These are phyloP conservation scores for Drosophila mojavensis DNA, from an alignment of 1,140 invertebrate species.

Conservation along the genomic window DNA sequence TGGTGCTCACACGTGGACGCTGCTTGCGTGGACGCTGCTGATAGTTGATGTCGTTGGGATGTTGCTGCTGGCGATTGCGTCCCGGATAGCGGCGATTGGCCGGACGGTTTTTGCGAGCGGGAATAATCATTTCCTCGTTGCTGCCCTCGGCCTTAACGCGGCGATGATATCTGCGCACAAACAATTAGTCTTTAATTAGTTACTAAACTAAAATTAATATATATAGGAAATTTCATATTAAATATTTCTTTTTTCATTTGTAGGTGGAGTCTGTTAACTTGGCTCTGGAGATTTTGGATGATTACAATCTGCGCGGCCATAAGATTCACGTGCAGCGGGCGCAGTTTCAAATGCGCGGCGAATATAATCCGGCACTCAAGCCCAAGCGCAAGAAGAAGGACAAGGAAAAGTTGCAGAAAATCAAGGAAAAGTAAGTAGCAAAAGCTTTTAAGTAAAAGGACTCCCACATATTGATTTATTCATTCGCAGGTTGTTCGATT, in stretches of 20 bases:
- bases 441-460: background rate
- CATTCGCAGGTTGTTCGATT: conserved; percentile 93
- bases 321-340: conserved; percentile 95
- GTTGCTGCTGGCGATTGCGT: conserved; percentile 39
- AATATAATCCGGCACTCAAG: conserved; percentile 96
- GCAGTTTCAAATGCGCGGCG: conserved; percentile 97
- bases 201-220: background rate
- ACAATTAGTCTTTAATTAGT: background rate
- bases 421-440: conserved; percentile 92
- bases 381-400: conserved; percentile 96
- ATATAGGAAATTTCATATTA: background rate
- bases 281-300: conserved; percentile 96
- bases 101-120: conserved; percentile 41
- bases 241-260: conserved; percentile 34
- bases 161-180: conserved; percentile 59
- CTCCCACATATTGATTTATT: background rate
- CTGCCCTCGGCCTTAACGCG: conserved; percentile 77
- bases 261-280: conserved; percentile 97
- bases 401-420: conserved; percentile 95
- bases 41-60: conserved; percentile 73
- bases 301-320: conserved; percentile 91
- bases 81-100: conserved; percentile 40
- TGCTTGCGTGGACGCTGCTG: conserved; percentile 36
- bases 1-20: conserved; percentile 28
- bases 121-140: conserved; percentile 72